Percentiles rank a stretch among this genome's conserved stretches.
Conservation (phyloP, 1,140 invertebrate species). For the Littorina saxatilis region DNA sequence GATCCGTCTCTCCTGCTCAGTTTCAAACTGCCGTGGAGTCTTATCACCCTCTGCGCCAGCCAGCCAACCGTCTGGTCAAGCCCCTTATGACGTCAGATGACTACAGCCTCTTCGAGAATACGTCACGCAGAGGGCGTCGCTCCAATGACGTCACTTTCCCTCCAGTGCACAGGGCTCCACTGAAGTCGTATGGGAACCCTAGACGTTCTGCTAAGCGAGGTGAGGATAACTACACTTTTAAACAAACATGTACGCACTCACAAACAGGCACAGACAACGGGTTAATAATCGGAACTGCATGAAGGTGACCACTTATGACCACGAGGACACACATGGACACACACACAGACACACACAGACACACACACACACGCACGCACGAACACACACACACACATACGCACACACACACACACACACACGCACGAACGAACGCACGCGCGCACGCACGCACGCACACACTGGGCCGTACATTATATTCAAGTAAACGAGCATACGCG, state of each 20-base stretch:
- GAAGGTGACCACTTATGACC: no score
- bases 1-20: not conserved
- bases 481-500: not conserved
- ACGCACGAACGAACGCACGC: not conserved
- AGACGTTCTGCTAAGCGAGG: not conserved
- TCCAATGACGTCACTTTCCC: not conserved
- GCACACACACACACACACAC: not conserved
- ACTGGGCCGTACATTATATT: not conserved
- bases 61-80: constrained; percentile 6
- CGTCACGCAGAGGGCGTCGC: not conserved
- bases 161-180: not conserved
- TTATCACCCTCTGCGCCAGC: not conserved
- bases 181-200: not conserved
- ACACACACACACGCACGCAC: no score
- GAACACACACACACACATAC: not conserved
- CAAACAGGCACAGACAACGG: not conserved
- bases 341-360: not conserved
- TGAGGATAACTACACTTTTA: not conserved
- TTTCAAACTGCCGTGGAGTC: not conserved
- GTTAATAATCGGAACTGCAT: no score
- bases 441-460: constrained; percentile 1
- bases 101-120: not conserved
- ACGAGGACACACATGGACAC: not conserved
- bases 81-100: not conserved
- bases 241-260: not conserved